Base-by-base conservation (phyloP, 2,888 invertebrate species). In the Norana najaformis region DNA sequence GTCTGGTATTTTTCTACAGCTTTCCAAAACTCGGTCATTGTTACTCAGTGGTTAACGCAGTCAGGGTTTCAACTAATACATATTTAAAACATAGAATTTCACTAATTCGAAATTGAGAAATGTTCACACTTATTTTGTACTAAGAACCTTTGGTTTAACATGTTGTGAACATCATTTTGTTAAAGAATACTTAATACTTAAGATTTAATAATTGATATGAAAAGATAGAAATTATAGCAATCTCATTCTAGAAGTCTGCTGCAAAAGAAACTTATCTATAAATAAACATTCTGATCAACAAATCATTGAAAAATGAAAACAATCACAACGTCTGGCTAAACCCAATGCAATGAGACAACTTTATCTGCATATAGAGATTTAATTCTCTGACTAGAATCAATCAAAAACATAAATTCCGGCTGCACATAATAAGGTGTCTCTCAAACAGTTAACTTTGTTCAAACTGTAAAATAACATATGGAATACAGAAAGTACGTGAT, bases 381-480 rank as follows among this genome's bases (percentile, higher is more conserved):
- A 69, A 69, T 69, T n/a, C n/a, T 69, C 69, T 69, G 69, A 69
- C 69, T 69, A 69, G 69, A 69, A 69, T 69, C 11, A 69, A 69
- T 69, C n/a, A 69, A n/a, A n/a, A n/a, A 69, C 30, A 69, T n/a
- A 69, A 69, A n/a, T 69, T 69, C 69, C n/a, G 30, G 30, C 11
- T 69, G 8, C 69, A 69, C n/a, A n/a, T 69, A n/a, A 69, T n/a
- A 69, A 8, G 8, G 11, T n/a, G n/a, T 69, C n/a, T 69, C n/a
- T 69, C 69, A 30, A 8, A n/a, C n/a, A n/a, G 69, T 11, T 69
- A 69, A 69, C 16, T n/a, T 69, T n/a, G n/a, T 69, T 30, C 30
- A 69, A 69, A 8, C 5, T 30, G 30, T 1, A 69, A n/a, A 69
- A 47, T 47, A 8, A 47, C 23, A 23, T 23, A n/a, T 5, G 69